Percentiles rank a stretch among this genome's conserved stretches.
phyloP scores from a whole-genome alignment of 2,888 invertebrate species.

The Leptinotarsa haldemani region DNA sequence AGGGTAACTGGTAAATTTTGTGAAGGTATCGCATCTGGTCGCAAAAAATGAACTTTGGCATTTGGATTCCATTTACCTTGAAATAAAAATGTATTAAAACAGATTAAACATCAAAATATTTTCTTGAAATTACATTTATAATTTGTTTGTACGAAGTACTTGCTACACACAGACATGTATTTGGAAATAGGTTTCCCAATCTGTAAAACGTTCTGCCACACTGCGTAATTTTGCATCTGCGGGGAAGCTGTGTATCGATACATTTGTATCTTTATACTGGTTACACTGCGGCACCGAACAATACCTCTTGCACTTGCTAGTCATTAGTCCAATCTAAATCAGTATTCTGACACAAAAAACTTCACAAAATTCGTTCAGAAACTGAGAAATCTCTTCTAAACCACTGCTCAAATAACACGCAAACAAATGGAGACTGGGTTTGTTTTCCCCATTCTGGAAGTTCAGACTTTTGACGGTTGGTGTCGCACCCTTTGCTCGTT shows the following conservation, averaged over 20 bases:
- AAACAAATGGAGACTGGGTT: not conserved
- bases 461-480: no score
- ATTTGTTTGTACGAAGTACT: constrained; percentile 23
- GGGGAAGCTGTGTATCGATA: constrained; percentile 21
- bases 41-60: constrained; percentile 20
- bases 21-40: constrained; percentile 25
- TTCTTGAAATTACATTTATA: constrained; percentile 26
- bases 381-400: constrained; percentile 13
- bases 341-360: constrained; percentile 14
- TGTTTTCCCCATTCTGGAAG: no score
- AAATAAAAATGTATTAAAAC: constrained; percentile 15
- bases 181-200: constrained; percentile 23
- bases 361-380: constrained; percentile 13
- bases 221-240: constrained; percentile 19
- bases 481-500: no score
- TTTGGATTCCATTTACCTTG: constrained; percentile 24
- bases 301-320: constrained; percentile 22
- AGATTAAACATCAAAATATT: constrained; percentile 21
- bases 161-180: constrained; percentile 30
- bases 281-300: constrained; percentile 29
- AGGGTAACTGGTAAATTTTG: constrained; percentile 23
- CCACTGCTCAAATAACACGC: constrained; percentile 7
- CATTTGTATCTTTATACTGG: constrained; percentile 25
- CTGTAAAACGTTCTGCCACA: constrained; percentile 24
- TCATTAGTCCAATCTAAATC: constrained; percentile 21